phyloP scores from a whole-genome alignment of 2,888 invertebrate genomes.

The Leptinotarsa haldemani region DNA sequence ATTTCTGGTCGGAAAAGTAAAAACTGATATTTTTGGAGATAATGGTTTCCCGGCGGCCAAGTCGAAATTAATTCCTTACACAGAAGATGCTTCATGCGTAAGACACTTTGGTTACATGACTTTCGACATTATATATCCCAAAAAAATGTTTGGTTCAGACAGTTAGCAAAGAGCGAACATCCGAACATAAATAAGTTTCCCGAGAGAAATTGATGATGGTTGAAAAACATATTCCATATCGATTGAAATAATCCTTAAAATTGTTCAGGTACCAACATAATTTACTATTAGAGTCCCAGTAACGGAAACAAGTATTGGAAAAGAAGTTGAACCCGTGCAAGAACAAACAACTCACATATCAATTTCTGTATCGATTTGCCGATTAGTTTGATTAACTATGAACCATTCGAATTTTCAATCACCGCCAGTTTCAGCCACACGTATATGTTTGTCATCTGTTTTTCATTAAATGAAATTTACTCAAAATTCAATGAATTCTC shows the following conservation, averaged over 20 bases:
- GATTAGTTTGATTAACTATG: neutral
- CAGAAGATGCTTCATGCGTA: neutral
- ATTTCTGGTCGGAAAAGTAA: slow-evolving; percentile 7
- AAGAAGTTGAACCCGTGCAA: too few species aligned
- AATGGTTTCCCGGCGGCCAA: slow-evolving; percentile 10
- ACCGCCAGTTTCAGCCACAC: neutral
- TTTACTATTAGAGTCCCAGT: too few species aligned
- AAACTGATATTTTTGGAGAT: slow-evolving; percentile 7
- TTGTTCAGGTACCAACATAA: too few species aligned
- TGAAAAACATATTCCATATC: too few species aligned
- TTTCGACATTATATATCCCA: neutral
- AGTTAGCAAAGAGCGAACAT: neutral
- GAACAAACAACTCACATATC: neutral
- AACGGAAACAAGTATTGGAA: too few species aligned
- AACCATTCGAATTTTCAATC: slow-evolving; percentile 3
- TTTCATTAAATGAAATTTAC: slow-evolving; percentile 2
- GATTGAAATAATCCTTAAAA: too few species aligned
- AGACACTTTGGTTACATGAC: slow-evolving; percentile 6
- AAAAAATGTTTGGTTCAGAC: slow-evolving; percentile 2
- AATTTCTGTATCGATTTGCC: neutral
- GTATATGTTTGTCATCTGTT: neutral
- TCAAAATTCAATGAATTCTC: neutral
- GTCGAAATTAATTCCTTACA: slow-evolving; percentile 10
- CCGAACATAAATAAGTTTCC: neutral
- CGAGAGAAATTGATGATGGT: too few species aligned